These are phyloP conservation scores for Rousettus leschenaultii DNA, from an alignment of 2,113 vertebrate species.

Conservation along the genomic window DNA sequence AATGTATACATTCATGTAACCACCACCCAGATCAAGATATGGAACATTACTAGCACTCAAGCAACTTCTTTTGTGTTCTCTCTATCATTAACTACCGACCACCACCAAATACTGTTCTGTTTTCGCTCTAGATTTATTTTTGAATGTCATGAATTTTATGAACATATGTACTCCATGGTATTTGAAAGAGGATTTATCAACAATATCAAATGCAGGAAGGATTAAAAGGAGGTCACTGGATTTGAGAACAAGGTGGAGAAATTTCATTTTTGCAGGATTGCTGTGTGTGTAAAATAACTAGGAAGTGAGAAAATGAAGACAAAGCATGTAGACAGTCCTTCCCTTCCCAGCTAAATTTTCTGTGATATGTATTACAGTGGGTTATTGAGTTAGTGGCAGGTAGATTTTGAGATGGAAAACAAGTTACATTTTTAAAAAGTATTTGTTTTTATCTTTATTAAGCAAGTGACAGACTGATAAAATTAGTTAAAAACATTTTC, in stretches of 20 bases:
- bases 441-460: neutral
- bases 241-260: neutral
- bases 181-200: neutral
- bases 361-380: neutral
- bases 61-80: neutral
- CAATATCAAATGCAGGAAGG: neutral
- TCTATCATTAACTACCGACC: neutral
- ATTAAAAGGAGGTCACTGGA: neutral
- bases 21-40: neutral
- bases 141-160: neutral
- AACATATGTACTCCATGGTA: neutral
- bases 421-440: neutral
- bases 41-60: neutral
- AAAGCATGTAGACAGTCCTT: neutral
- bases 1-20: neutral
- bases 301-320: neutral
- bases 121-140: neutral
- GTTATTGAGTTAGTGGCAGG: neutral
- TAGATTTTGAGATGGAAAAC: neutral
- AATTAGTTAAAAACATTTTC: slow-evolving; percentile 26
- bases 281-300: neutral
- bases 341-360: neutral
- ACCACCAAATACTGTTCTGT: neutral
- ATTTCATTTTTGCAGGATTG: neutral
- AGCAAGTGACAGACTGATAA: neutral